These are phyloP conservation scores for Charina bottae DNA, from an alignment of 2,113 vertebrate genomes.

Conservation along the genomic window DNA sequence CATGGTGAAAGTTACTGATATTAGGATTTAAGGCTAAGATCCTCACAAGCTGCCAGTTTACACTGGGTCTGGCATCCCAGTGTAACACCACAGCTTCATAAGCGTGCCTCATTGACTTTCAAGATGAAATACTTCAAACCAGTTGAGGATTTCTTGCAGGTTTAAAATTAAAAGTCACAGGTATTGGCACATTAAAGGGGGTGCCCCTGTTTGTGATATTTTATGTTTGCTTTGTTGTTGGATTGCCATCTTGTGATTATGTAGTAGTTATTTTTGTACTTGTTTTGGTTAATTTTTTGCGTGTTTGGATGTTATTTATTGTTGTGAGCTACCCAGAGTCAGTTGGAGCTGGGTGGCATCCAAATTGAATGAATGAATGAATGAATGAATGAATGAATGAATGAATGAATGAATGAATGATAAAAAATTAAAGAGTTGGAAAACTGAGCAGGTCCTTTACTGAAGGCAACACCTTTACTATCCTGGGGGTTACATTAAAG, in stretches of 20 bases:
- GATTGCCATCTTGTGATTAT: background rate
- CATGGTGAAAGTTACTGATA: no score
- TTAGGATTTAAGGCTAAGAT: no score
- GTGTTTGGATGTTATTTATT: background rate
- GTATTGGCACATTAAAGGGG: background rate
- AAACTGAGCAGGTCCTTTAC: background rate
- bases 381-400: no score
- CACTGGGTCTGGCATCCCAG: background rate
- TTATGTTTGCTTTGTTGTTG: background rate
- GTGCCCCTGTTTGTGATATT: background rate
- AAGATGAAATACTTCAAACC: background rate
- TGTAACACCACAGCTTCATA: background rate
- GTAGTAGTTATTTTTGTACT: background rate
- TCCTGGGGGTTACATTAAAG: background rate
- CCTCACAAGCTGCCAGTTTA: background rate
- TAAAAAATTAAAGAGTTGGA: background rate
- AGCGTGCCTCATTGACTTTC: background rate
- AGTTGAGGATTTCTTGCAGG: background rate
- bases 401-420: no score
- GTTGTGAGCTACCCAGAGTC: background rate
- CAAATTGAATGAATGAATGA: background rate
- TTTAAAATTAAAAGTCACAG: background rate
- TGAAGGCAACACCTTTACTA: rapidly evolving
- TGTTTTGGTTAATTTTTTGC: background rate
- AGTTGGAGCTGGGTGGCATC: background rate